Evolutionary conservation across 2,113 vertebrate genomes (phyloP).

Genomic region (Sinocyclocheilus anophthalmus): DNA sequence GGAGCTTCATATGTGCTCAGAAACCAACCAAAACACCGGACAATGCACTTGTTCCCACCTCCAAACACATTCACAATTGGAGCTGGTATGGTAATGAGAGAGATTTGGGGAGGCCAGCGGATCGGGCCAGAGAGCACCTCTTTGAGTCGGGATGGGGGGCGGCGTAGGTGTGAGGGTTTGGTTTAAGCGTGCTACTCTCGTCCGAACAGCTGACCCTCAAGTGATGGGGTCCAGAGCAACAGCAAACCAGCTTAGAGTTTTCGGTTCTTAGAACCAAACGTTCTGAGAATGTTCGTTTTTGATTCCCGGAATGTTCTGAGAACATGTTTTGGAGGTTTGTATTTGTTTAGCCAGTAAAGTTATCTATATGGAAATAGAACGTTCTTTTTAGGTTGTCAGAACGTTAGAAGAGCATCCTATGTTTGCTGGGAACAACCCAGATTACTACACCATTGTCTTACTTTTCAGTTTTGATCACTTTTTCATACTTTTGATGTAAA

Average conservation of each 20-base stretch:
- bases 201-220: slow-evolving; percentile 42
- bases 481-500: not conserved
- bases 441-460: not conserved
- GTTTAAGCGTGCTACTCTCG: slow-evolving; percentile 36
- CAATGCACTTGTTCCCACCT: slow-evolving; percentile 51
- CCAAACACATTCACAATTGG: slow-evolving; percentile 39
- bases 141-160: slow-evolving; percentile 18
- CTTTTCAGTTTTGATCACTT: not conserved
- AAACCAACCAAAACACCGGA: slow-evolving; percentile 34
- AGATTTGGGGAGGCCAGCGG: slow-evolving; percentile 41
- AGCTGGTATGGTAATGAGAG: slow-evolving; percentile 55
- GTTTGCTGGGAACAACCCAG: not conserved
- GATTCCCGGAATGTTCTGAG: not conserved
- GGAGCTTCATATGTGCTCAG: slow-evolving; percentile 4
- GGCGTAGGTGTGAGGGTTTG: slow-evolving; percentile 47
- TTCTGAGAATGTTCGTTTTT: not conserved
- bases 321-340: not conserved
- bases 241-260: not conserved
- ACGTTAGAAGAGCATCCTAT: not conserved
- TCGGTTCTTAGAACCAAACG: not conserved
- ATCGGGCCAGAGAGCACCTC: slow-evolving; percentile 43
- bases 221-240: not conserved
- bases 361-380: not conserved
- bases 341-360: not conserved
- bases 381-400: not conserved